Conservation (phyloP, 2,113 vertebrate species). For the Narcine bancroftii region DNA sequence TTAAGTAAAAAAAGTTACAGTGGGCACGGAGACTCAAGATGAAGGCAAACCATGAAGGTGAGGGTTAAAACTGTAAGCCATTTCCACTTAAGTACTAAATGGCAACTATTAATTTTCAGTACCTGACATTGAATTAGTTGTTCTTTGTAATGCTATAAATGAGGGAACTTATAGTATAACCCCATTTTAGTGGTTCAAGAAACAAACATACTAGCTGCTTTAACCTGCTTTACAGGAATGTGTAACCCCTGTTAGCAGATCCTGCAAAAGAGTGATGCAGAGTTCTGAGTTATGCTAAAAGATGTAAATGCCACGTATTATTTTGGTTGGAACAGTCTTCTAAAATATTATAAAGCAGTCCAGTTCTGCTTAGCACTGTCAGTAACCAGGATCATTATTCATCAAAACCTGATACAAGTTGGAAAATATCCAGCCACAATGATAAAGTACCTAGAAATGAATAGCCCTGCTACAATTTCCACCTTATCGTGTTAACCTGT, state of each 20-base stretch:
- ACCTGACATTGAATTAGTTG: not conserved
- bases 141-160: not conserved
- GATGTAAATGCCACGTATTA: not conserved
- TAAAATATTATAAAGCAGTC: not conserved
- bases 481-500: not conserved
- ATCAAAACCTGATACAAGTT: not conserved
- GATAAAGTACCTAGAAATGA: constrained; percentile 4
- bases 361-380: constrained; percentile 2
- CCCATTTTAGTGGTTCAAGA: not conserved
- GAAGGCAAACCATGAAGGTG: not conserved
- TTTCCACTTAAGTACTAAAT: not conserved
- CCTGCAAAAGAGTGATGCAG: not conserved
- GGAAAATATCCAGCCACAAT: not conserved
- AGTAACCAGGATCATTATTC: constrained; percentile 15
- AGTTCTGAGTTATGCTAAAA: not conserved
- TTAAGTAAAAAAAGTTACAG: no score
- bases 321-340: not conserved
- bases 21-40: not conserved
- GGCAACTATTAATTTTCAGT: not conserved
- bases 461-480: not conserved
- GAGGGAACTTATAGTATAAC: not conserved
- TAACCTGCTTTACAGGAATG: not conserved
- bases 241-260: not conserved
- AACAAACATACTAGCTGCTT: not conserved
- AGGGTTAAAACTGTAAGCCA: not conserved